A percentile compares a stretch with the other conserved stretches of the same genome.
Conservation (phyloP, 2,797 vertebrate genomes). For the Anas acuta region DNA sequence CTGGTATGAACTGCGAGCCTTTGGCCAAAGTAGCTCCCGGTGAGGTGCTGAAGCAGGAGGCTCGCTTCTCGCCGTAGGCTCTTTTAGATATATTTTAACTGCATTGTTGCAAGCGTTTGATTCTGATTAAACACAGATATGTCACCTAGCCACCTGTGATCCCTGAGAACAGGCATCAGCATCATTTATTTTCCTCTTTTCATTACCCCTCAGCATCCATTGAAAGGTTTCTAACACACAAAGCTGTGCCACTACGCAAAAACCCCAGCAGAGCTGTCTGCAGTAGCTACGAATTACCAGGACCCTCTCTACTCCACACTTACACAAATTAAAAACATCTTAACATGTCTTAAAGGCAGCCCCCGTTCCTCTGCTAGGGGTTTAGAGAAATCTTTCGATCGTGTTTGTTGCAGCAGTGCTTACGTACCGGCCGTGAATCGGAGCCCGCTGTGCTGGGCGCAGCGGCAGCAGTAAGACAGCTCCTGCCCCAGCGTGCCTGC, state of each 20-base stretch:
- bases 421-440: not conserved
- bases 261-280: not conserved
- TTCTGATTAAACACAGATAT: not conserved
- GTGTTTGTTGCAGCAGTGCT: not conserved
- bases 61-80: not conserved
- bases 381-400: not conserved
- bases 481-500: not conserved
- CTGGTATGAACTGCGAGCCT: not conserved
- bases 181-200: not conserved
- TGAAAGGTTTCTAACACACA: not conserved
- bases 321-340: not conserved
- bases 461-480: not conserved
- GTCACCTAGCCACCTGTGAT: not conserved
- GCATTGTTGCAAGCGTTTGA: not conserved
- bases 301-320: not conserved
- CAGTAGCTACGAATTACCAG: not conserved
- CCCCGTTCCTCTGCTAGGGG: not conserved
- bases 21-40: not conserved
- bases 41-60: not conserved
- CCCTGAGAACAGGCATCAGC: not conserved
- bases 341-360: not conserved
- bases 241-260: not conserved
- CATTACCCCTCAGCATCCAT: not conserved
- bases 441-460: not conserved
- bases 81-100: not conserved